Base-by-base conservation (phyloP, 2,113 vertebrate genomes). In the Cyanoramphus novaezelandiae region DNA sequence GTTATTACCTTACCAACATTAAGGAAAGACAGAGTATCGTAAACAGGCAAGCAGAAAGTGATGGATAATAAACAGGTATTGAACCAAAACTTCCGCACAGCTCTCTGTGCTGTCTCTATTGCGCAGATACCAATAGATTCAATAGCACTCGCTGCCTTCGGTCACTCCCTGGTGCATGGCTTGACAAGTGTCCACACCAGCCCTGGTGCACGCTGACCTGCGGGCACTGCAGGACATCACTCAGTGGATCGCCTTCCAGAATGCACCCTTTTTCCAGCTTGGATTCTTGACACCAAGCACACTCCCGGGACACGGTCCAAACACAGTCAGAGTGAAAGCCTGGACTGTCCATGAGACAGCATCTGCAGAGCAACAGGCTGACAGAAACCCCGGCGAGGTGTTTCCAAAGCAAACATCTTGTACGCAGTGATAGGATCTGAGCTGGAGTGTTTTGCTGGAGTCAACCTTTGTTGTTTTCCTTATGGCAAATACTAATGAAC, bases 371-470 rank as follows among this genome's bases (percentile, higher is more conserved):
- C 86, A 92, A 71, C 62, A 37, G 49, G 11, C 57, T 88, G 44
- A 93, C 86, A 97, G 94, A 90, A 96, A 95, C 82, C 88, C 85
- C 20, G 0, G 82, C 1, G 74, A 97, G 95, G 91, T 93, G 93
- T 96, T 97, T 97, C 95, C 96, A 96, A 95, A 97, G 92, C 93
- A 97, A 96, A 96, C 80, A 95, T 86, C 59, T 85, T 60, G 44
- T 76, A 41, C 1, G 29, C 55, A 83, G 63, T 2, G 89, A 95
- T 91, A 90, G 85, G 5, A 96, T 97, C 91, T 88, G 70, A 94
- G 84, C 82, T 91, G 80, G 57, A 93, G 72, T 65, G 83, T 79
- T 50, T 64, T 62, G 12, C 60, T 84, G 87, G 53, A 87, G 67
- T 92, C 93, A 88, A 82, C 60, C 75, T 88, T 91, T 78, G 80